Percentiles rank a stretch among this genome's conserved stretches.
Conservation (phyloP, 2,888 invertebrate species). For the Agonopterix heracliana region DNA sequence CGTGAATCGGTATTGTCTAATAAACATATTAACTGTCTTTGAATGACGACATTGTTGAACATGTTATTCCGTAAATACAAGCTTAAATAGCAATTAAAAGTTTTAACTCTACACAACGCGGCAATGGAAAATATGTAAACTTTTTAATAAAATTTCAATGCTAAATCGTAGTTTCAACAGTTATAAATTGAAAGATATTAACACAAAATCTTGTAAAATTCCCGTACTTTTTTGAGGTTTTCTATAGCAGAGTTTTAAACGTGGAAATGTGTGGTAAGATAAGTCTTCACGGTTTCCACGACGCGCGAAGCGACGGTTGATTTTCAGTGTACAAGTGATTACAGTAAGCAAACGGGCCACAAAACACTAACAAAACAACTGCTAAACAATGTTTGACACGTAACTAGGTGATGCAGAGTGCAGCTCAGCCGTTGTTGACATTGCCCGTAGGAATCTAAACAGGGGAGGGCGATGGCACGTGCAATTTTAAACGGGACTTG, state of each 20-base stretch:
- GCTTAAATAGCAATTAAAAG: no score
- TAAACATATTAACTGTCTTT: slow-evolving; percentile 48
- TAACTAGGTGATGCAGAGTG: slow-evolving; percentile 56
- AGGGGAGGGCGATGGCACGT: slow-evolving; percentile 46
- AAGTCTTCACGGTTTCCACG: background rate
- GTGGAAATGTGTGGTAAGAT: no score
- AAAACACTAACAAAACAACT: slow-evolving; percentile 51
- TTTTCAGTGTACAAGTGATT: slow-evolving; percentile 32
- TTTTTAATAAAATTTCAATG: no score
- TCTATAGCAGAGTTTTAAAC: no score
- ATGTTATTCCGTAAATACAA: slow-evolving; percentile 13
- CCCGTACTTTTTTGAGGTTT: no score
- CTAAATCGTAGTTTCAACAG: no score
- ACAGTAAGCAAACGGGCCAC: slow-evolving; percentile 34
- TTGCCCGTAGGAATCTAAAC: slow-evolving; percentile 41
- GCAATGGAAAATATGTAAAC: no score
- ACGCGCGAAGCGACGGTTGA: slow-evolving; percentile 7
- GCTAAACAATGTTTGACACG: slow-evolving; percentile 63
- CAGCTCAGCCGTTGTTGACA: slow-evolving; percentile 55
- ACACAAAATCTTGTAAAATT: no score
- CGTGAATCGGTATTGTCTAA: slow-evolving; percentile 22
- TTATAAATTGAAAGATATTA: no score
- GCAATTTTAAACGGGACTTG: slow-evolving; percentile 63
- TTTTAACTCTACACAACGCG: no score
- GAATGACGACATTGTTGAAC: slow-evolving; percentile 54